A percentile compares a stretch with the other conserved stretches of the same genome.
phyloP scores from a whole-genome alignment of 2,113 vertebrate species.

The Poeciliopsis prolifica region DNA sequence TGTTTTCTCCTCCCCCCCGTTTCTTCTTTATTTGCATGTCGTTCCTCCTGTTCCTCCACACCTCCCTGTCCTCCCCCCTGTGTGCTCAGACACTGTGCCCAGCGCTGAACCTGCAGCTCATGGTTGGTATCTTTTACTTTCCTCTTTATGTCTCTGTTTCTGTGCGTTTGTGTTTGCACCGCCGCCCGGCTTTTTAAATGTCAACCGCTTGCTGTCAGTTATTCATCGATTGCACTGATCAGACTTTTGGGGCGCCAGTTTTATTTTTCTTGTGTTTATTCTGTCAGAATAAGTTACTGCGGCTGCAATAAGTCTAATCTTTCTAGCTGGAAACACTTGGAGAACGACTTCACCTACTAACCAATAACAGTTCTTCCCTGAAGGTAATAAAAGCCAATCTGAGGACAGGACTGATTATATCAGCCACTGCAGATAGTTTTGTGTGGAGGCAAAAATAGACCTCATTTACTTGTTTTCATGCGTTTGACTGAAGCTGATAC shows the following conservation, averaged over 20 bases:
- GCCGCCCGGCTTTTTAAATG: constrained; percentile 3
- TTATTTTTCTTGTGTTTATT: constrained; percentile 10
- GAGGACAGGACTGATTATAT: constrained; percentile 52
- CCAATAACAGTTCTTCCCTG: constrained; percentile 55
- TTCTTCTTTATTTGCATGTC: constrained; percentile 82
- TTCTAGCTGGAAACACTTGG: constrained; percentile 1
- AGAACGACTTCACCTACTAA: constrained; percentile 32
- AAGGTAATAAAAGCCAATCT: constrained; percentile 53
- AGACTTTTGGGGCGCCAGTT: constrained; percentile 4
- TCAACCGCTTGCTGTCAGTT: constrained; percentile 32
- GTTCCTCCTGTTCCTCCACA: constrained; percentile 80
- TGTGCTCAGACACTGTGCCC: constrained; percentile 82
- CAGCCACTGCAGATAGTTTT: constrained; percentile 44
- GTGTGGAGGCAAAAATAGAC: constrained; percentile 55
- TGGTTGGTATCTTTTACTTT: constrained; percentile 82
- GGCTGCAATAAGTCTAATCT: neutral
- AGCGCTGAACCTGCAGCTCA: constrained; percentile 85
- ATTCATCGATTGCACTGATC: constrained; percentile 10
- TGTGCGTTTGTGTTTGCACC: constrained; percentile 27
- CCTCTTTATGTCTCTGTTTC: constrained; percentile 43
- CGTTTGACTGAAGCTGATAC: constrained; percentile 53
- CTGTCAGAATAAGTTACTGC: constrained; percentile 9
- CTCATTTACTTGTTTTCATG: constrained; percentile 53
- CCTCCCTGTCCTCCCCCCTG: constrained; percentile 75
- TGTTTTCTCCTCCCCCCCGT: constrained; percentile 73